Evolutionary conservation across 1,140 invertebrate species (phyloP).

Genomic region (Tribolium madens): DNA sequence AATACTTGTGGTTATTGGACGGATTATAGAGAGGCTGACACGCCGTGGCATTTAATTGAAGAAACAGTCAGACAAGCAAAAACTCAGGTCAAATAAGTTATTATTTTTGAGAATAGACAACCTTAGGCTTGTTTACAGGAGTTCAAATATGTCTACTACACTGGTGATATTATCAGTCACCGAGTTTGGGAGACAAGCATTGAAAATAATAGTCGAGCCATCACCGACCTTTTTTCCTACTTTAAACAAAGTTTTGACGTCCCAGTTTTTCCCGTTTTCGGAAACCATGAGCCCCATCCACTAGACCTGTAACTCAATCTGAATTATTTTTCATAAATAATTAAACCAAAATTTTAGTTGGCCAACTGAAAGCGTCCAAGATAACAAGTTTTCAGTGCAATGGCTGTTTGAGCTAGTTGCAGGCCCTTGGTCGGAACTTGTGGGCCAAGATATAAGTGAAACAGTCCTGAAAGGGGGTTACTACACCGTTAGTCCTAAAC

Average conservation of each 20-base stretch:
- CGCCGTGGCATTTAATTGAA: conserved; percentile 58
- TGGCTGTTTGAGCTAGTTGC: conserved; percentile 79
- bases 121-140: conserved; percentile 29
- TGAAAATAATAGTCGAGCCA: conserved; percentile 73
- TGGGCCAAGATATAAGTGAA: conserved; percentile 72
- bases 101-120: conserved; percentile 6
- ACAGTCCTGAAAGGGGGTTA: conserved; percentile 77
- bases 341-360: conserved; percentile 47
- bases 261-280: conserved; percentile 79
- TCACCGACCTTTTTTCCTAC: conserved; percentile 71
- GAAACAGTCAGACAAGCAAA: conserved; percentile 51
- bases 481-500: conserved; percentile 74
- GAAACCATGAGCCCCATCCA: conserved; percentile 92
- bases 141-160: conserved; percentile 83
- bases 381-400: conserved; percentile 68
- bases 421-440: conserved; percentile 71
- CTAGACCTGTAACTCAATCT: conserved; percentile 79
- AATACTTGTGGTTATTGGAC: conserved; percentile 80
- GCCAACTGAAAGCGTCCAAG: conserved; percentile 48
- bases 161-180: conserved; percentile 88
- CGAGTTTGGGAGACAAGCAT: conserved; percentile 84
- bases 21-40: conserved; percentile 80
- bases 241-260: conserved; percentile 75
- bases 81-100: conserved; percentile 45
- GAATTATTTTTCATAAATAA: conserved; percentile 44